Evolutionary conservation across 2,888 invertebrate species (phyloP), one percentile per base, ranked within the genome.

Genomic region (Slavum lentiscoides): DNA sequence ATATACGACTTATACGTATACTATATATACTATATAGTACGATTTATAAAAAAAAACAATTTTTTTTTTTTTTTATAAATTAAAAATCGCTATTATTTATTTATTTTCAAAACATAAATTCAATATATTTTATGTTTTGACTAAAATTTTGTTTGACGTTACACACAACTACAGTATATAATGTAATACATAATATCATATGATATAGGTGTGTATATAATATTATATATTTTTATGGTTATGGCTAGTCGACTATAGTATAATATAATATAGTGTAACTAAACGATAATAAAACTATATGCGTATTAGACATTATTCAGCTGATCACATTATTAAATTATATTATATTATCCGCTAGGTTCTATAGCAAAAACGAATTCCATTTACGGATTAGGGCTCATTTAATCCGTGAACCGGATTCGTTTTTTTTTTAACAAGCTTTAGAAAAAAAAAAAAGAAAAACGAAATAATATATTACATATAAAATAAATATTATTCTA

Each of bases 351-450:
- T 43, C 9, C 30, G 30, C 49, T 49, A 49, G 3, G 49, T 8
- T 30, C 30, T 75, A 58, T 76, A 76, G 5, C 7, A 19, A 72
- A 80, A 80, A 80, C 80, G 80, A 80, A 80, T 72, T 37, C 72
- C 64, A 58, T 80, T 80, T 70, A 80, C 72, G 58, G 80, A 80
- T 80, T 80, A 72, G 64, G 80, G 80, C 72, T 72, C 72, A 72
- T 64, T 58, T 66, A 80, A 80, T 72, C 80, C 72, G 72, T 80
- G 64, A 80, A 80, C 30, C 80, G 72, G 72, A 80, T 72, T 72
- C 80, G 80, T 80, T 80, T 80, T 72, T 80, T 80, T 80, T 72
- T 43, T 64, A 15, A 23, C n/a, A 70, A 64, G 62, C 55, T 21
- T 11, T 1, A 49, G 8, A 6, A 39, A 49, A 49, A 49, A 49